phyloP scores from a whole-genome alignment of 2,888 invertebrate genomes.

The Cloeon dipterum region DNA sequence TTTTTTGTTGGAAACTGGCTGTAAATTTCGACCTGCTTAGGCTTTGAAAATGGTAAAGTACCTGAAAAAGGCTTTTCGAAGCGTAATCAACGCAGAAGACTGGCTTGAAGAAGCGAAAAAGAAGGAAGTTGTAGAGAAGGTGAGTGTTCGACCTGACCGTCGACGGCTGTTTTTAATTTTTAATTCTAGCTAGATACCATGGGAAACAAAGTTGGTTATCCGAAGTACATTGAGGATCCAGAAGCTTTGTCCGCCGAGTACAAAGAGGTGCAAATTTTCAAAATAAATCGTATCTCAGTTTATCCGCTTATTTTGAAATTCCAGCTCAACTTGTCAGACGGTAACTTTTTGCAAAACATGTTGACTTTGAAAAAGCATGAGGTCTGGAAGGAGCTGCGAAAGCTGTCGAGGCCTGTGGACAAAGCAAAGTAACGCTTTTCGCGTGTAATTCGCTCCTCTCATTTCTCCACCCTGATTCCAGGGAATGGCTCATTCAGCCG shows the following conservation, averaged over 20 bases:
- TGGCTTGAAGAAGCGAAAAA: slow-evolving; percentile 28
- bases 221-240: slow-evolving; percentile 24
- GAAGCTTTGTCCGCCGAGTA: slow-evolving; percentile 24
- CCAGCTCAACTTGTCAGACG: slow-evolving; percentile 13
- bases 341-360: slow-evolving; percentile 15
- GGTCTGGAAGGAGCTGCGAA: slow-evolving; percentile 14
- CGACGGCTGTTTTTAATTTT: not conserved
- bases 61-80: slow-evolving; percentile 23
- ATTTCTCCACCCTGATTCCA: no score
- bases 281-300: not conserved
- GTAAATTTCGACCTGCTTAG: slow-evolving; percentile 6
- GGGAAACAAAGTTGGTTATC: slow-evolving; percentile 26
- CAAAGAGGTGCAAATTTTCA: slow-evolving; percentile 17
- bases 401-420: slow-evolving; percentile 13
- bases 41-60: slow-evolving; percentile 22
- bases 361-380: slow-evolving; percentile 13
- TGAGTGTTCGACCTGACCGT: slow-evolving; percentile 5
- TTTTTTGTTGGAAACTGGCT: no score
- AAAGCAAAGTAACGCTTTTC: slow-evolving; percentile 15
- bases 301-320: slow-evolving; percentile 2
- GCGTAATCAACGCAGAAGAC: slow-evolving; percentile 20
- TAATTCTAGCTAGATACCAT: slow-evolving; percentile 16
- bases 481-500: slow-evolving; percentile 17
- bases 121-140: slow-evolving; percentile 24
- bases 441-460: no score